Percentiles rank a stretch among this genome's conserved stretches.
These are phyloP conservation scores for Salminus brasiliensis DNA, from an alignment of 2,113 vertebrate genomes.

Conservation along the genomic window DNA sequence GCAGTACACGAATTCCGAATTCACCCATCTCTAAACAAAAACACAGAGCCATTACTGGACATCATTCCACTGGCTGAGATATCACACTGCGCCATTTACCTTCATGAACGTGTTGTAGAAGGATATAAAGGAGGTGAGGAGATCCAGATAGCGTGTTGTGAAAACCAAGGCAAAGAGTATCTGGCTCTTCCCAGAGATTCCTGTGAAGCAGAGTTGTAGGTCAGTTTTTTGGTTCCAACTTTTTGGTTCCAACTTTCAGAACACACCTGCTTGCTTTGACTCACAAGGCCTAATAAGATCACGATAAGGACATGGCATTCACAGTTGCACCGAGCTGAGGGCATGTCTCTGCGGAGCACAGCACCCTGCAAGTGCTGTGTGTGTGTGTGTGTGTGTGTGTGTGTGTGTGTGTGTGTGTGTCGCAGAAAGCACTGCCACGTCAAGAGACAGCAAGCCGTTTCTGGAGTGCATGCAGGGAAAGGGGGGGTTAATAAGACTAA, in stretches of 20 bases:
- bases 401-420: no score
- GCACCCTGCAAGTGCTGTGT: conserved; percentile 19
- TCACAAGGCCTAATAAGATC: background rate
- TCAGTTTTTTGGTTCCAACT: background rate
- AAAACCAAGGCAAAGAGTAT: conserved; percentile 98
- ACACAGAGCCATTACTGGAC: no score
- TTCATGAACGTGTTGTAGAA: conserved; percentile 98
- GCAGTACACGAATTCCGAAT: background rate
- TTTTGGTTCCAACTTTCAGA: background rate
- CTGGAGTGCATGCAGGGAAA: background rate
- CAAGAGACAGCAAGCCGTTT: conserved; percentile 66
- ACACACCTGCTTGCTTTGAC: background rate
- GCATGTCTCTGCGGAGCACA: background rate
- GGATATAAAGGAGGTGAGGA: conserved; percentile 96
- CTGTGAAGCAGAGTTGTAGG: conserved; percentile 66
- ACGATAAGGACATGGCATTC: background rate
- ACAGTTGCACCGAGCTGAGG: background rate
- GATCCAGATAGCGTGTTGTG: conserved; percentile 96
- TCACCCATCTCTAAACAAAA: background rate
- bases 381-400: no score
- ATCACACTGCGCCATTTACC: conserved; percentile 71
- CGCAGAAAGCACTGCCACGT: conserved; percentile 96
- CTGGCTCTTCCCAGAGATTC: conserved; percentile 99
- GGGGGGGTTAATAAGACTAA: no score
- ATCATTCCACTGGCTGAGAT: background rate